Evolutionary conservation across 1,140 invertebrate species (phyloP).

Genomic region (Gyrodactylus salaris): DNA sequence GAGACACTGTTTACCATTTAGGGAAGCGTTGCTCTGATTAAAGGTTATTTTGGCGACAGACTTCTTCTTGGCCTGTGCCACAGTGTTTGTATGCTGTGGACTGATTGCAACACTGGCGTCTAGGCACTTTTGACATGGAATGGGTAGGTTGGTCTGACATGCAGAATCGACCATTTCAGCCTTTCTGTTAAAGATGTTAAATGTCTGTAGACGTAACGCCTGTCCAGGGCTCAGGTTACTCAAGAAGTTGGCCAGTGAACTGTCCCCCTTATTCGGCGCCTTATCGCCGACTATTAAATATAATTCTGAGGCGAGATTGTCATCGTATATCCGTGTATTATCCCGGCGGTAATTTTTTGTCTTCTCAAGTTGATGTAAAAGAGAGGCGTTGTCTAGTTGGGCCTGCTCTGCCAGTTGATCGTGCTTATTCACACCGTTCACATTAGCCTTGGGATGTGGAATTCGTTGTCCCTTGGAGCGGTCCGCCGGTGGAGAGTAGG

Average conservation of each 20-base stretch:
- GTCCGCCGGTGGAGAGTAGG: slow-evolving; percentile 1
- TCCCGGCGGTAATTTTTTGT: not conserved
- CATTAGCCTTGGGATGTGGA: not conserved
- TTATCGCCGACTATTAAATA: not conserved
- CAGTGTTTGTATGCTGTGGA: not conserved
- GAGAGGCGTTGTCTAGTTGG: not conserved
- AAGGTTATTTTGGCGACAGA: not conserved
- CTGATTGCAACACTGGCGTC: not conserved
- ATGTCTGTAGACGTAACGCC: not conserved
- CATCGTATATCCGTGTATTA: not conserved
- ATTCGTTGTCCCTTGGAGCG: not conserved
- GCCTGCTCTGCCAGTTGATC: not conserved
- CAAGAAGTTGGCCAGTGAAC: not conserved
- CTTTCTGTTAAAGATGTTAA: not conserved
- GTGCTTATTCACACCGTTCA: not conserved
- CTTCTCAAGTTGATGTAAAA: not conserved
- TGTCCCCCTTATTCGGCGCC: not conserved
- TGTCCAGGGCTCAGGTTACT: not conserved
- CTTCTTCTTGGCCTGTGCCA: not conserved
- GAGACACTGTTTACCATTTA: not conserved
- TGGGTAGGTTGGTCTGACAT: not conserved
- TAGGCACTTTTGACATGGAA: not conserved
- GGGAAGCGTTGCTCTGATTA: not conserved
- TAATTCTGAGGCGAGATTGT: not conserved
- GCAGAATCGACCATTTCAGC: not conserved